Percentiles rank a stretch among this genome's conserved stretches.
These are phyloP conservation scores for mouse (Mus musculus) DNA, from an alignment of 2,113 vertebrate species.

Conservation along the genomic window GRCm39 chr3:133317501-133318000, in stretches of 20 bases:
- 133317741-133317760: background rate
- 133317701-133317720: background rate
- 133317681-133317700: background rate
- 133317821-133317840: background rate
- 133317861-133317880: background rate
- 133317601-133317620: background rate
- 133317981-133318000: background rate
- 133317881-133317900: background rate
- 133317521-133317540: background rate
- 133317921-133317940: background rate
- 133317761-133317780: background rate
- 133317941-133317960: background rate
- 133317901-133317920: background rate
- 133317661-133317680: background rate
- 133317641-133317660: background rate
- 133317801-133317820: background rate
- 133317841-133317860: background rate
- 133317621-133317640: background rate
- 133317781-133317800: background rate
- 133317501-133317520: background rate
- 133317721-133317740: background rate
- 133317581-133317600: background rate
- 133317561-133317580: background rate
- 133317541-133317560: background rate
- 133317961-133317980: background rate